Evolutionary conservation across 2,797 vertebrate species (phyloP).

Genomic region (Coreius guichenoti): DNA sequence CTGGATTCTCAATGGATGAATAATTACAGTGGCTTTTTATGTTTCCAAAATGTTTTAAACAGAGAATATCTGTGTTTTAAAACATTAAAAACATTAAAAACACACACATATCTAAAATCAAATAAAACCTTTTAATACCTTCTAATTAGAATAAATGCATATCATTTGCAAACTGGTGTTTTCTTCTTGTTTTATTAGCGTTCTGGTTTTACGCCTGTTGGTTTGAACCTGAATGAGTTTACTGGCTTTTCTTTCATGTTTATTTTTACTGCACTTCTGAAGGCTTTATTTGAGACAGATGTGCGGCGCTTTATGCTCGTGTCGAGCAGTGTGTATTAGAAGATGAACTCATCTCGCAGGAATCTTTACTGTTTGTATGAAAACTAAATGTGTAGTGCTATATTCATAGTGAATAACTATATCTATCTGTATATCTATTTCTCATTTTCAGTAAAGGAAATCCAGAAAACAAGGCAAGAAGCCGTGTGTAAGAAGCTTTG

Average conservation of each 20-base stretch:
- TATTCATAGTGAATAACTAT: neutral
- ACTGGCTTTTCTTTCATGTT: constrained; percentile 55
- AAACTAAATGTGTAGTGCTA: neutral
- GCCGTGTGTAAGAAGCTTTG: neutral
- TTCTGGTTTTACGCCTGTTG: constrained; percentile 28
- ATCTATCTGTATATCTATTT: too few species aligned
- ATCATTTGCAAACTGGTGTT: neutral
- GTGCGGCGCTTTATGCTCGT: constrained; percentile 40
- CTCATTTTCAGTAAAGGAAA: too few species aligned
- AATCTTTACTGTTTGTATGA: neutral
- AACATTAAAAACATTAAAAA: too few species aligned
- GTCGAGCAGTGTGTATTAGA: neutral
- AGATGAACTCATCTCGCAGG: neutral
- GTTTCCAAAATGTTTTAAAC: neutral
- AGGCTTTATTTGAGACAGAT: constrained; percentile 60
- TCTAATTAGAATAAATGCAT: neutral
- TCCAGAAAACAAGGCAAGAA: neutral
- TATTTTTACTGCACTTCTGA: constrained; percentile 56
- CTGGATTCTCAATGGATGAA: neutral
- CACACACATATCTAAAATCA: neutral
- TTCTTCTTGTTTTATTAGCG: neutral
- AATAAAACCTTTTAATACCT: neutral
- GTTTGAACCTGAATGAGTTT: constrained; percentile 57
- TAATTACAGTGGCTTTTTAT: too few species aligned
- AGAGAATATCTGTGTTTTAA: neutral